These are phyloP conservation scores for Ectemnius cavifrons DNA, from an alignment of 2,888 invertebrate genomes.

Conservation along the genomic window DNA sequence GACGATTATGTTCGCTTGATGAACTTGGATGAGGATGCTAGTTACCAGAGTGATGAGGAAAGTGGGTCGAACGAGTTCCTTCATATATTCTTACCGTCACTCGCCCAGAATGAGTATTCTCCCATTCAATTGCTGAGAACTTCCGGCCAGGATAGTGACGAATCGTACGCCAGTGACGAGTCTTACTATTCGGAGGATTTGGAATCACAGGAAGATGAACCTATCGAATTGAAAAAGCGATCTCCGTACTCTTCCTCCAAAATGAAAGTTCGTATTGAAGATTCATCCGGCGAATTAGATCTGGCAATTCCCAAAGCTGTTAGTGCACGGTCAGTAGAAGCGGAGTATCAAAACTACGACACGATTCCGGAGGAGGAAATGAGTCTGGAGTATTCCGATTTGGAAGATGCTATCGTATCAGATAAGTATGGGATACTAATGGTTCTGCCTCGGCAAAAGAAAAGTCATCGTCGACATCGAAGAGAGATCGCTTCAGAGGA, in stretches of 20 bases:
- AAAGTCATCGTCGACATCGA: constrained; percentile 13
- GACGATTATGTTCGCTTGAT: neutral
- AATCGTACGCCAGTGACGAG: no score
- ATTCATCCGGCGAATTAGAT: neutral
- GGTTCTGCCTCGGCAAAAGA: constrained; percentile 14
- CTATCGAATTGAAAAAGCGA: neutral
- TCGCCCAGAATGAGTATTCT: neutral
- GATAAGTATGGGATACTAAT: constrained; percentile 1
- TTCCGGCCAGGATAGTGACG: no score
- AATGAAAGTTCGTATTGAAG: neutral
- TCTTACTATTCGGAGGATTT: no score
- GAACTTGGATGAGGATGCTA: neutral
- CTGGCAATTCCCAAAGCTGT: neutral
- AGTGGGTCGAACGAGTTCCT: neutral
- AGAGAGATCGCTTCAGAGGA: constrained; percentile 24
- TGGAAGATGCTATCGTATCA: neutral
- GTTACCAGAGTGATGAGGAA: neutral
- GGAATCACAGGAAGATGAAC: neutral
- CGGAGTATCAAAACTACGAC: neutral
- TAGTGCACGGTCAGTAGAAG: neutral
- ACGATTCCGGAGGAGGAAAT: neutral
- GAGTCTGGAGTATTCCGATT: neutral
- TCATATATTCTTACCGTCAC: neutral
- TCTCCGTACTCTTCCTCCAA: neutral
- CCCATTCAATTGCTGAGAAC: neutral